phyloP scores from a whole-genome alignment of 2,888 invertebrate species.

The Ichneumon xanthorius region DNA sequence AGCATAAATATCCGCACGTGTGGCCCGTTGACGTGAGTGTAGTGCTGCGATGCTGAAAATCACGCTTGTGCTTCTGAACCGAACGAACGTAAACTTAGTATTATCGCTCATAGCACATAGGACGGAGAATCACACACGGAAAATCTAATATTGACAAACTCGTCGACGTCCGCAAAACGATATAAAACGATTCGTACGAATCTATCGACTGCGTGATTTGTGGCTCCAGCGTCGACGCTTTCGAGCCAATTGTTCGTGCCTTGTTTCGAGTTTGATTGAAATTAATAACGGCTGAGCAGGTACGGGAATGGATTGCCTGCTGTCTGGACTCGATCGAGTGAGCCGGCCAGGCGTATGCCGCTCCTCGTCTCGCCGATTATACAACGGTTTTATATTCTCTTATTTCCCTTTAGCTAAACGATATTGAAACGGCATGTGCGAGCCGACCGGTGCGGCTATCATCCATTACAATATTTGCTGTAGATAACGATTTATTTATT shows the following conservation, averaged over 20 bases:
- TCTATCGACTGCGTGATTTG: constrained; percentile 19
- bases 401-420: constrained; percentile 13
- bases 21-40: too few relatives aligned
- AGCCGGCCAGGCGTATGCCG: constrained; percentile 29
- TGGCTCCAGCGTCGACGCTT: background rate
- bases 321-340: constrained; percentile 13
- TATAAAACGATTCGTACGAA: background rate
- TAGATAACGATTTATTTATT: constrained; percentile 65
- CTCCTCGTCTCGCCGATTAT: constrained; percentile 41
- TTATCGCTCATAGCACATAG: background rate
- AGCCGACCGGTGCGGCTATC: constrained; percentile 27
- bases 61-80: background rate
- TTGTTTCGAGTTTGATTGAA: constrained; percentile 6
- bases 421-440: constrained; percentile 14
- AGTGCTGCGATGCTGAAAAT: background rate
- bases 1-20: too few relatives aligned
- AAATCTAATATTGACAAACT: constrained; percentile 5
- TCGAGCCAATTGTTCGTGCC: background rate
- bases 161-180: background rate
- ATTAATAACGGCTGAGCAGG: constrained; percentile 6
- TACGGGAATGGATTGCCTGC: constrained; percentile 14
- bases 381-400: constrained; percentile 40
- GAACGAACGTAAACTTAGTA: background rate
- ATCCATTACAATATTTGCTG: constrained; percentile 63
- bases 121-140: background rate